Conservation (phyloP, 2,113 vertebrate species). For the Eurypyga helias region DNA sequence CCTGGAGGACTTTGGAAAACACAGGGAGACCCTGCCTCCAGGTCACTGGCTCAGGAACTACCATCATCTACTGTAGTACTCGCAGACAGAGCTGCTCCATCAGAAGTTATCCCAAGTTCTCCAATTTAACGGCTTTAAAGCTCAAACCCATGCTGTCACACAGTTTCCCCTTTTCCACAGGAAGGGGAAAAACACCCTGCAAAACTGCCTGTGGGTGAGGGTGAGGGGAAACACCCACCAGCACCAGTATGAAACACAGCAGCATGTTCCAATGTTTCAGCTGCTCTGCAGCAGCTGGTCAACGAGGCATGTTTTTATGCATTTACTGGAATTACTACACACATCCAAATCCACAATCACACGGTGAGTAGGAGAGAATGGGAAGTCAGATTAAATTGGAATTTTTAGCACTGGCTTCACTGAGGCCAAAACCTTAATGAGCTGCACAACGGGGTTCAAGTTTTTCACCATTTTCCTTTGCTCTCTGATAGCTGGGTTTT, state of each 20-base stretch:
- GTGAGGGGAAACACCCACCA: neutral
- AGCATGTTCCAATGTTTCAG: neutral
- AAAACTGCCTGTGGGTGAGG: neutral
- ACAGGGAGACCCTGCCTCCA: neutral
- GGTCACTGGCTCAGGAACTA: neutral
- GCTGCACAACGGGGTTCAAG: neutral
- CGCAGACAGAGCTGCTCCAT: neutral
- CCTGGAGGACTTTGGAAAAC: neutral
- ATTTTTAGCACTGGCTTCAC: neutral
- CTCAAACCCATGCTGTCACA: too few relatives aligned
- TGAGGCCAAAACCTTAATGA: neutral
- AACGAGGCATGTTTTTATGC: neutral
- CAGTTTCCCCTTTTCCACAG: too few relatives aligned
- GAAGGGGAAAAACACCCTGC: neutral
- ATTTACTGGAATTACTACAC: neutral
- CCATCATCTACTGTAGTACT: neutral
- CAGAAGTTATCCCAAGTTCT: neutral
- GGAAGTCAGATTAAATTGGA: neutral
- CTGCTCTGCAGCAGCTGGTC: neutral
- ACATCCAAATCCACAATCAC: neutral
- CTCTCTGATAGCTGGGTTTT: neutral
- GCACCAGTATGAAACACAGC: neutral
- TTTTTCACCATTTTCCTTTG: neutral
- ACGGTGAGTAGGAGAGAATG: neutral
- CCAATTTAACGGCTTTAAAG: neutral